Conservation (phyloP, 2,113 vertebrate species). For the Phaethon lepturus region DNA sequence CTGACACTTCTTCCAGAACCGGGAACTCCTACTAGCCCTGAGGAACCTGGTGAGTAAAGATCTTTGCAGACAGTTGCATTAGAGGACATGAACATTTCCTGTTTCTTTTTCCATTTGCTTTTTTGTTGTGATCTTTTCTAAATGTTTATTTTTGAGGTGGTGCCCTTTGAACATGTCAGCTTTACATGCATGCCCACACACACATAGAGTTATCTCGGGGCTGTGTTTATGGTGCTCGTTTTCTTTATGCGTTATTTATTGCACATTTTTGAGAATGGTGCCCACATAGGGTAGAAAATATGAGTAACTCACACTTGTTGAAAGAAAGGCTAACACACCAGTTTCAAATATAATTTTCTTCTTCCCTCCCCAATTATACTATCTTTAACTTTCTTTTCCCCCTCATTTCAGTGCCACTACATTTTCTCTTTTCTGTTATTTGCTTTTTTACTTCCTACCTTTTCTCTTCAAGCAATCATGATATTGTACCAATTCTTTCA, state of each 20-base stretch:
- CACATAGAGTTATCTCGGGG: not conserved
- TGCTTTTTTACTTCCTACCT: not conserved
- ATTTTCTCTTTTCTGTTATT: not conserved
- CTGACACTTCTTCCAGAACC: slow-evolving; percentile 55
- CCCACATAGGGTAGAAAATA: not conserved
- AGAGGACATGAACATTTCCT: not conserved
- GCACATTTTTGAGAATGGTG: not conserved
- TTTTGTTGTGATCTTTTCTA: not conserved
- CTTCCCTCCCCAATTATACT: not conserved
- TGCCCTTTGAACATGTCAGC: not conserved
- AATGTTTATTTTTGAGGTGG: not conserved
- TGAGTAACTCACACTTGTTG: not conserved
- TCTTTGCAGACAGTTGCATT: not conserved
- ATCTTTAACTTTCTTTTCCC: not conserved
- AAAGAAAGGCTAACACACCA: not conserved
- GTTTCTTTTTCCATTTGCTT: not conserved
- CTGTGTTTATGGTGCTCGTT: not conserved
- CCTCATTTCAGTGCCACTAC: not conserved
- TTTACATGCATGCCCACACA: not conserved
- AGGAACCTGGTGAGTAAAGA: slow-evolving; percentile 63
- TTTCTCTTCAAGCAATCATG: not conserved
- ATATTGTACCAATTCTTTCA: not conserved
- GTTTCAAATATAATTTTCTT: not conserved
- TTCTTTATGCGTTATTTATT: not conserved
- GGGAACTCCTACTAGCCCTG: slow-evolving; percentile 25